Base-by-base conservation (phyloP, 2,888 invertebrate genomes). In the Tubiluchus corallicola region DNA sequence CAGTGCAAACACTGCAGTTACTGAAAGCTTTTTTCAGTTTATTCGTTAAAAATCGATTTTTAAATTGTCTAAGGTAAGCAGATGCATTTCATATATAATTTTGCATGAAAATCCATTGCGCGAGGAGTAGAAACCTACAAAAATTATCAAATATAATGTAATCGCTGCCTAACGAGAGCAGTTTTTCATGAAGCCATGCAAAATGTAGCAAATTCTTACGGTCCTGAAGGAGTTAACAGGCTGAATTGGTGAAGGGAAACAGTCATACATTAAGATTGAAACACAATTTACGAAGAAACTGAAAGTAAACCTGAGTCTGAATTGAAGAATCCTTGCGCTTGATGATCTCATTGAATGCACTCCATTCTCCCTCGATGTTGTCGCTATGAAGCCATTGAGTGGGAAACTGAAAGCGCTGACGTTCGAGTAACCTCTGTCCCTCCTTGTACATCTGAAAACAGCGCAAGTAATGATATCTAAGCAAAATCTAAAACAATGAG, bases 291-390 rank as follows among this genome's bases (percentile, higher is more conserved):
- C n/a, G n/a, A 29, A n/a, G 38, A 21, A 4, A 43, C 47, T 3
- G 51, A 58, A 59, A 39, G 64, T 38, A 64, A 61, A 44, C 46
- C 21, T 49, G 48, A 38, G 41, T 43, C 44, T 46, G 46, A 4
- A 44, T 49, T 38, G 87, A 83, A 0, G 87, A 82, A 63, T 98
- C 96, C 68, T 98, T 98, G 45, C 98, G 76, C 60, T 87, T 83
- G 66, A 99, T 87, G 49, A 99, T 98, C 67, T 99, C 98, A 61
- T 87, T 88, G 62, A 99, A 96, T 0, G 98, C 96, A 40, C 88
- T 84, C 98, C 98, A 99, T 72, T 99, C 99, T 2, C 98, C 98
- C 67, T 98, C 96, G 47, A 99, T 82, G 62, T 96, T 92, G 64
- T 99, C 98, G 38, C 94, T 92, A 61, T 98, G 92, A 49, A 98